Percentiles rank a stretch among this genome's conserved stretches.
Evolutionary conservation across 2,797 vertebrate species (phyloP).

Genomic region (Leptodactylus fallax): DNA sequence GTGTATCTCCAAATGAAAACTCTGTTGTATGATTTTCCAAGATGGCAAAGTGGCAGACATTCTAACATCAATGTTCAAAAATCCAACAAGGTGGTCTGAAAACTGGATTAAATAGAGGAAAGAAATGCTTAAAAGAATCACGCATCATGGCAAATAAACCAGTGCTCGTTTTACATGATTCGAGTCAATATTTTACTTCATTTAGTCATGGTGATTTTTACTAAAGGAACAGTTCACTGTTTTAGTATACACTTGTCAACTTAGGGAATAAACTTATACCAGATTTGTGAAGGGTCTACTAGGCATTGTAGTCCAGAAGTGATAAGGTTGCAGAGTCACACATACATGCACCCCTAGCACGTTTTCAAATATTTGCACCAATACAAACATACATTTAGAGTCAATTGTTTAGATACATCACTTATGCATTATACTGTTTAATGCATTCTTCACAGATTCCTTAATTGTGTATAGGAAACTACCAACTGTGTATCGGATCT

Average conservation of each 20-base stretch:
- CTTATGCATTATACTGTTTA: too few relatives aligned
- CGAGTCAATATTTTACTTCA: neutral
- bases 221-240: neutral
- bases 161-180: neutral
- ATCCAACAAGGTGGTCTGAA: slow-evolving; percentile 53
- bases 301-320: neutral
- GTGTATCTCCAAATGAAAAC: slow-evolving; percentile 34
- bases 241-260: neutral
- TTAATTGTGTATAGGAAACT: too few relatives aligned
- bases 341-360: neutral
- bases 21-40: slow-evolving; percentile 58
- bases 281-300: neutral
- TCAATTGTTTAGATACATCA: too few relatives aligned
- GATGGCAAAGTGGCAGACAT: slow-evolving; percentile 52
- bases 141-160: neutral
- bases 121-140: neutral
- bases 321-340: neutral
- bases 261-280: neutral
- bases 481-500: too few relatives aligned
- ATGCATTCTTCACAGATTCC: too few relatives aligned
- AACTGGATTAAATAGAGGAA: slow-evolving; percentile 30
- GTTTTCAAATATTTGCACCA: too few relatives aligned
- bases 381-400: too few relatives aligned
- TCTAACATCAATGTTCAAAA: slow-evolving; percentile 33
- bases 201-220: neutral